Conservation (phyloP, 2,797 vertebrate species). For the Coregonus ussuriensis region DNA sequence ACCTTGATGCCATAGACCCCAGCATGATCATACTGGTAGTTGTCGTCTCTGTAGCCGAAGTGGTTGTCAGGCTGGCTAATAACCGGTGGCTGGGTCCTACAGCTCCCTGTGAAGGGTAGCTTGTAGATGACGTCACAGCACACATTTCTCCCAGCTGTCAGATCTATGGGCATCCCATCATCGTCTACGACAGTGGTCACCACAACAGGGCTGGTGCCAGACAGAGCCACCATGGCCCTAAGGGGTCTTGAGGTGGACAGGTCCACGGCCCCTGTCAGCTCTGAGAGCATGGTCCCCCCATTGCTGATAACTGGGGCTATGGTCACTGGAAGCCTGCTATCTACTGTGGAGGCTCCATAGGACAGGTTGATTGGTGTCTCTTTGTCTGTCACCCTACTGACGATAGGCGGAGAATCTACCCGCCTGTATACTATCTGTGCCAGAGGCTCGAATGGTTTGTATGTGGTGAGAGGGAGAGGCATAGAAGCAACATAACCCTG, state of each 20-base stretch:
- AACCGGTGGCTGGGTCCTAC: slow-evolving; percentile 86
- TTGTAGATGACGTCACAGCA: slow-evolving; percentile 98
- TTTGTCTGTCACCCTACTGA: slow-evolving; percentile 55
- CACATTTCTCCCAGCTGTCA: slow-evolving; percentile 91
- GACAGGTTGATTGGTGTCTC: slow-evolving; percentile 94
- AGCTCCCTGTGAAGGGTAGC: slow-evolving; percentile 93
- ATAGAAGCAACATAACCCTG: slow-evolving; percentile 77
- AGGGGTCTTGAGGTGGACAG: slow-evolving; percentile 91
- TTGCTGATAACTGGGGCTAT: slow-evolving; percentile 74
- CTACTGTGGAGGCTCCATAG: slow-evolving; percentile 72
- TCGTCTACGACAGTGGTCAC: slow-evolving; percentile 91
- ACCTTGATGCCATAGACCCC: slow-evolving; percentile 82
- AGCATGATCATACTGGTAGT: slow-evolving; percentile 84
- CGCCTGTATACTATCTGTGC: slow-evolving; percentile 81
- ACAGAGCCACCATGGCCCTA: slow-evolving; percentile 86
- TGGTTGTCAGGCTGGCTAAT: slow-evolving; percentile 88
- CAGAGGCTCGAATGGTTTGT: slow-evolving; percentile 84
- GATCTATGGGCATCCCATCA: slow-evolving; percentile 91
- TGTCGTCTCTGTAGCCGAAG: slow-evolving; percentile 86
- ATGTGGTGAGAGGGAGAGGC: slow-evolving; percentile 86
- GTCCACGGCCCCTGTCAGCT: slow-evolving; percentile 87
- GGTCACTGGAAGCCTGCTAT: slow-evolving; percentile 76
- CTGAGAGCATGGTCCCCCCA: slow-evolving; percentile 74
- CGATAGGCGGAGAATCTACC: slow-evolving; percentile 67
- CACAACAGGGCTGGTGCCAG: slow-evolving; percentile 81